Percentiles rank a stretch among this genome's conserved stretches.
Conservation (phyloP, 2,888 invertebrate genomes). For the Drosophila robusta region DNA sequence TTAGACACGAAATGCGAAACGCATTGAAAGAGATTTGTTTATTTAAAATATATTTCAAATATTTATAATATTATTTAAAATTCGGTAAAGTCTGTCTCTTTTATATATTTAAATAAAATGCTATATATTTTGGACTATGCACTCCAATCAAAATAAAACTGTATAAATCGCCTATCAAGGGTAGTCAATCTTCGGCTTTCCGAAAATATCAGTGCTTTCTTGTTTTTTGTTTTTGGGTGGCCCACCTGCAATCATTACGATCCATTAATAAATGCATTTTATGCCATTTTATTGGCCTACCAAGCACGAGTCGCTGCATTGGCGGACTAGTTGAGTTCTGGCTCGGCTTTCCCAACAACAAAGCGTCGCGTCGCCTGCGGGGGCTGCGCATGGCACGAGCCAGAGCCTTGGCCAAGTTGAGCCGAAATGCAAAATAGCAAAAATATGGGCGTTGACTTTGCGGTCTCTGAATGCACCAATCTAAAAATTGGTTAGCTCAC, state of each 20-base stretch:
- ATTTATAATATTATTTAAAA: no score
- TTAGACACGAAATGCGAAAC: neutral
- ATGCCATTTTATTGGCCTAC: conserved; percentile 52
- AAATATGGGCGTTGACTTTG: conserved; percentile 46
- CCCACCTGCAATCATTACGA: conserved; percentile 73
- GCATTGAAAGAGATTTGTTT: no score
- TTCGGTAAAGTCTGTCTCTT: no score
- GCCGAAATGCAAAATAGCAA: conserved; percentile 60
- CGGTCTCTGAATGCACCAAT: neutral
- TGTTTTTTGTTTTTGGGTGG: conserved; percentile 31
- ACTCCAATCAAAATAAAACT: no score
- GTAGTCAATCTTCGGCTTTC: neutral
- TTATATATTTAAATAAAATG: no score
- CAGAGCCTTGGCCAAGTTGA: conserved; percentile 58
- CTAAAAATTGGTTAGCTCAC: conserved; percentile 18
- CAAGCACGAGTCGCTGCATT: conserved; percentile 1
- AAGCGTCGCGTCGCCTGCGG: conserved; percentile 60
- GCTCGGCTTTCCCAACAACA: conserved; percentile 65
- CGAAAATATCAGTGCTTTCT: conserved; percentile 2
- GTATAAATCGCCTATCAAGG: neutral
- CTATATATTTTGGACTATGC: no score
- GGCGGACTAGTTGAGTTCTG: conserved; percentile 30
- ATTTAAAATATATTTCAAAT: no score
- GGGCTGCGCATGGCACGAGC: conserved; percentile 64
- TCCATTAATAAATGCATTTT: conserved; percentile 71